A percentile compares a stretch with the other conserved stretches of the same genome.
Conservation (phyloP, 2,113 vertebrate species). For the Cisticola juncidis region DNA sequence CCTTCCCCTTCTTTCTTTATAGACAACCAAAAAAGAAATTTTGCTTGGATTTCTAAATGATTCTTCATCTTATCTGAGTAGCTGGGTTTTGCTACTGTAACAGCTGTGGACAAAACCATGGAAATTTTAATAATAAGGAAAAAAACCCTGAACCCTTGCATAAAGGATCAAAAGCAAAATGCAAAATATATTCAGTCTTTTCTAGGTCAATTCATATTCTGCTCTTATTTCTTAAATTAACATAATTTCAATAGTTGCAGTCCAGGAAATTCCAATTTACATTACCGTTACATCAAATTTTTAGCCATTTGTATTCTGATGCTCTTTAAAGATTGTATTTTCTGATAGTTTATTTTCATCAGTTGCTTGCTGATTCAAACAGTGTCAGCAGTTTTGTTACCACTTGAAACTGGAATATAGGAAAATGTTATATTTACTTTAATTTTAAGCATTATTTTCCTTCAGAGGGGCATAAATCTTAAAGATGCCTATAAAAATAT, state of each 20-base stretch:
- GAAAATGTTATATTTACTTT: not conserved
- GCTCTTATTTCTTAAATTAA: not conserved
- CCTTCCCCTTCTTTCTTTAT: not conserved
- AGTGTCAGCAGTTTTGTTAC: not conserved
- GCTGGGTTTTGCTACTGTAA: not conserved
- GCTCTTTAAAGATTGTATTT: not conserved
- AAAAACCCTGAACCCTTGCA: rapidly evolving
- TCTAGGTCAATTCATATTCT: slow-evolving; percentile 20
- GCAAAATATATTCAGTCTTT: not conserved
- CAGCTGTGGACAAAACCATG: not conserved
- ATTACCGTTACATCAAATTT: not conserved
- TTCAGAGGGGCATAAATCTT: not conserved
- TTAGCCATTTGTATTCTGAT: not conserved
- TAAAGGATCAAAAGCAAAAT: slow-evolving; percentile 9
- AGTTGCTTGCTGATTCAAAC: not conserved
- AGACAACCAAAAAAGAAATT: not conserved
- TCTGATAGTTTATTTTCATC: not conserved
- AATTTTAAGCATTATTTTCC: not conserved
- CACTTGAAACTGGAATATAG: not conserved
- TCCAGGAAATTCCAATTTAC: not conserved
- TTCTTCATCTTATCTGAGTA: not conserved
- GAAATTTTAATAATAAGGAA: not conserved
- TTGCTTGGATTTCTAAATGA: not conserved
- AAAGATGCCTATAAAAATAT: not conserved
- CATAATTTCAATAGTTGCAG: not conserved